phyloP scores from a whole-genome alignment of 2,113 vertebrate genomes.

The Aegotheles bennettii region DNA sequence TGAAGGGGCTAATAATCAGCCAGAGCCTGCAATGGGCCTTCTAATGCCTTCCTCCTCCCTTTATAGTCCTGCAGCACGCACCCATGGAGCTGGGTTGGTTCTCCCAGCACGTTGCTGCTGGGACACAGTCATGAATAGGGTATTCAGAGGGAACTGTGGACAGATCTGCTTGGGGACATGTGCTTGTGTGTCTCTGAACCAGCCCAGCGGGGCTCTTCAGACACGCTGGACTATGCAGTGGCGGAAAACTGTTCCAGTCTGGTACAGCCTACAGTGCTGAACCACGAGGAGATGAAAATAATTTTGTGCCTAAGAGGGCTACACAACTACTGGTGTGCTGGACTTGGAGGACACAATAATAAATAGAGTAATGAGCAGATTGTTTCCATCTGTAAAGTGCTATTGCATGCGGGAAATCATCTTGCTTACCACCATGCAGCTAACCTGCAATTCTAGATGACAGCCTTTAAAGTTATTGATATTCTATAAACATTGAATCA shows the following conservation, averaged over 20 bases:
- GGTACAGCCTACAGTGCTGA: not conserved
- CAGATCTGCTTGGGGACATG: not conserved
- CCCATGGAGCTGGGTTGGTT: not conserved
- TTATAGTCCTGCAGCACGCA: not conserved
- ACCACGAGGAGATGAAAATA: not conserved
- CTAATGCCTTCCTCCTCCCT: not conserved
- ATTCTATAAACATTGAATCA: not conserved
- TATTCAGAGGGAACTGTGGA: rapidly evolving
- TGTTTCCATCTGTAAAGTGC: not conserved
- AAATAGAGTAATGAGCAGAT: not conserved
- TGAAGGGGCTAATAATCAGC: not conserved
- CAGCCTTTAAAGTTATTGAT: conserved; percentile 3
- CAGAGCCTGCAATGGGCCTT: not conserved
- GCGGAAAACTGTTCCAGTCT: not conserved
- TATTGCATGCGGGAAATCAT: not conserved
- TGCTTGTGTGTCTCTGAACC: not conserved
- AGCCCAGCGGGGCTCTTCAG: not conserved
- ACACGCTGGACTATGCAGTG: not conserved
- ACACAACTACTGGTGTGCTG: not conserved
- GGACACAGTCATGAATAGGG: rapidly evolving
- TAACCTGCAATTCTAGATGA: not conserved
- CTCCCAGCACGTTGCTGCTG: not conserved
- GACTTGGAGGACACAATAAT: not conserved
- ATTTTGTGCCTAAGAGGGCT: not conserved
- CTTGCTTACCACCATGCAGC: not conserved